Base-by-base conservation (phyloP, 2,113 vertebrate species). In the Chelonoidis abingdonii region DNA sequence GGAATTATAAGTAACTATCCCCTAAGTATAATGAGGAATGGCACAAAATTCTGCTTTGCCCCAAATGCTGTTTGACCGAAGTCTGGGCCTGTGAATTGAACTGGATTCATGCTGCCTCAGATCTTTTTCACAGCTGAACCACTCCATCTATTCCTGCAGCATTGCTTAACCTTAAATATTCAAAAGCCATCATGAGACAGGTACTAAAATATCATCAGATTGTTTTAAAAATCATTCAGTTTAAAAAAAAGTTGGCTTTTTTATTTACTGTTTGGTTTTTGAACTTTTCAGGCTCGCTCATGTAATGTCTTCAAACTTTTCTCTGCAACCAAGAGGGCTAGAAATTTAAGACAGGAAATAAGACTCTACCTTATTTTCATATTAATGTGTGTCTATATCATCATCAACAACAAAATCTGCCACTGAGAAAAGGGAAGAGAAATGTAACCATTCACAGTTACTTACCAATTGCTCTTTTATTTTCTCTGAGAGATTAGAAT, bases 401-500 rank as follows among this genome's bases (percentile, higher is more conserved):
- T 41, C 72, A 76, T 44, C 24, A 44, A 76, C 41, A 41, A 41
- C n/a, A 76, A 76, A 87, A 83, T 44, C 13, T 80, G 27, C 8
- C 35, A 78, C 6, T 44, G 16, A 49, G 6, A 90, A 53, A n/a
- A 0, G 0, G 0, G 0, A 89, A 65, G 14, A 75, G 54, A 86
- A 56, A 62, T 84, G 29, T 57, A 79, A 87, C 80, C 49, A 49
- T 47, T 38, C 92, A 78, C 14, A 75, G 11, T 10, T 89, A 97
- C 98, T 91, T 94, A 98, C 98, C 98, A 98, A 69, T 44, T 92
- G 93, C 79, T 97, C 17, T 12, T 97, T 90, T 90, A 99, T 96
- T 90, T 98, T 98, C 94, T 94, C 97, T 82, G 97, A 88, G 65
- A 99, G 98, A 35, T 97, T 95, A 56, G 97, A 50, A 88, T 99